These are phyloP conservation scores for Melanogrammus aeglefinus DNA, from an alignment of 2,797 vertebrate species.

Conservation along the genomic window DNA sequence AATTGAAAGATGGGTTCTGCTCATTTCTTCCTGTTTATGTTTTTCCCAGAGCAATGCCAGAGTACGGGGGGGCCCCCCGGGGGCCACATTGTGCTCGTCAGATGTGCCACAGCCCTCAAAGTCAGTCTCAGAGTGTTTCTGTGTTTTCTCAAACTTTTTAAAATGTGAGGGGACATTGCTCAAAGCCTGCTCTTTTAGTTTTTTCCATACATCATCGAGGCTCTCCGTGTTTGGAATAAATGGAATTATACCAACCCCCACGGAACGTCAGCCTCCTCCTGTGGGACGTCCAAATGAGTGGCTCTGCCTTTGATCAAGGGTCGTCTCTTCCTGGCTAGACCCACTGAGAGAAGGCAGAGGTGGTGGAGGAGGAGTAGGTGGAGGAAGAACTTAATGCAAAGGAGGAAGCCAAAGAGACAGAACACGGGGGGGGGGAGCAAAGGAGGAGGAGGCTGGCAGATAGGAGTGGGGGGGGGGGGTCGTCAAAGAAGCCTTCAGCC, in stretches of 20 bases:
- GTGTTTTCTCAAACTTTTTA: no score
- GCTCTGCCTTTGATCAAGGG: slow-evolving; percentile 55
- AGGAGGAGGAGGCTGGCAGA: not conserved
- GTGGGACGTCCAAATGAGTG: slow-evolving; percentile 39
- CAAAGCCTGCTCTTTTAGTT: not conserved
- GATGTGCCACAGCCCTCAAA: no score
- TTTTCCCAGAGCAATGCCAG: no score
- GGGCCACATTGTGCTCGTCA: no score
- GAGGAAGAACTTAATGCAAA: not conserved
- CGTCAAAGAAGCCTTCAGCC: not conserved
- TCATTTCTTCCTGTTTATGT: no score
- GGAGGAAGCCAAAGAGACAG: slow-evolving; percentile 5
- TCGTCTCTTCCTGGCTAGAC: slow-evolving; percentile 39
- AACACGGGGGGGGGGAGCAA: not conserved
- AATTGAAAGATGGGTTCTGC: no score
- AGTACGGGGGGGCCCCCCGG: no score
- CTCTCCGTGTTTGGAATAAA: slow-evolving; percentile 37
- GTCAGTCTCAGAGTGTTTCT: no score
- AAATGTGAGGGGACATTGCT: no score
- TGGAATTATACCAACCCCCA: not conserved
- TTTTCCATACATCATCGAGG: slow-evolving; percentile 6
- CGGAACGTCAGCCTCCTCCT: not conserved
- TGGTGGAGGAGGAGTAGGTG: slow-evolving; percentile 17
- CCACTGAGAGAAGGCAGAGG: slow-evolving; percentile 17
- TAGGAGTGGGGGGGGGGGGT: not conserved